Conservation (phyloP, 1,140 invertebrate species). For the Metaphire vulgaris region DNA sequence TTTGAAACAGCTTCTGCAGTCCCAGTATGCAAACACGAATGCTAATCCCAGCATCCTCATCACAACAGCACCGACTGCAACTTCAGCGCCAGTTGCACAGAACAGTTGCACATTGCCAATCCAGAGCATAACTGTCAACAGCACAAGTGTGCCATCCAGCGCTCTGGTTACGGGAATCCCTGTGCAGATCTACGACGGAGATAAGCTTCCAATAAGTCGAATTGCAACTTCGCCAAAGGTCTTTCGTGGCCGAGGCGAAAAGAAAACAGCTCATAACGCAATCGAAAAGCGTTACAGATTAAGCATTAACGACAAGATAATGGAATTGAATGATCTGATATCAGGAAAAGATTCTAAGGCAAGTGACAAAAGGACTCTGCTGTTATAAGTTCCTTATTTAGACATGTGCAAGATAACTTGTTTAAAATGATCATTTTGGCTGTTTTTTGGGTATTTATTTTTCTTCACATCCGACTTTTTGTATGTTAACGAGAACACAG, state of each 20-base stretch:
- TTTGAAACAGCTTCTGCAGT: not conserved
- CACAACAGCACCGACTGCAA: not conserved
- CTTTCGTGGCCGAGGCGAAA: not conserved
- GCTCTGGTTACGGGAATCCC: not conserved
- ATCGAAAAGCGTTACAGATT: slow-evolving; percentile 95
- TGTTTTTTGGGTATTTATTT: too few species aligned
- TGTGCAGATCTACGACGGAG: not conserved
- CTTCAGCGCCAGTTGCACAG: not conserved
- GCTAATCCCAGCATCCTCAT: not conserved
- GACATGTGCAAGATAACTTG: too few species aligned
- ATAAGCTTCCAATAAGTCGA: slow-evolving; percentile 11
- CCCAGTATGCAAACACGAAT: not conserved
- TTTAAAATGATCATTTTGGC: too few species aligned
- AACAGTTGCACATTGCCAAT: not conserved
- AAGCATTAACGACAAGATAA: slow-evolving; percentile 97
- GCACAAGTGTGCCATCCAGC: not conserved
- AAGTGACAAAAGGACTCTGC: too few species aligned
- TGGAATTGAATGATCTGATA: slow-evolving; percentile 92
- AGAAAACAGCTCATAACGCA: slow-evolving; percentile 75
- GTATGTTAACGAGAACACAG: too few species aligned
- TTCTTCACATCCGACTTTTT: too few species aligned
- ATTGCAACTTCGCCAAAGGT: not conserved
- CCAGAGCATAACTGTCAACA: not conserved
- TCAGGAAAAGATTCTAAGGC: slow-evolving; percentile 88
- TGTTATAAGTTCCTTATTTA: too few species aligned